Evolutionary conservation across 1,140 invertebrate genomes (phyloP), one percentile per base, ranked within the genome.

Genomic region (Hycleus phaleratus): DNA sequence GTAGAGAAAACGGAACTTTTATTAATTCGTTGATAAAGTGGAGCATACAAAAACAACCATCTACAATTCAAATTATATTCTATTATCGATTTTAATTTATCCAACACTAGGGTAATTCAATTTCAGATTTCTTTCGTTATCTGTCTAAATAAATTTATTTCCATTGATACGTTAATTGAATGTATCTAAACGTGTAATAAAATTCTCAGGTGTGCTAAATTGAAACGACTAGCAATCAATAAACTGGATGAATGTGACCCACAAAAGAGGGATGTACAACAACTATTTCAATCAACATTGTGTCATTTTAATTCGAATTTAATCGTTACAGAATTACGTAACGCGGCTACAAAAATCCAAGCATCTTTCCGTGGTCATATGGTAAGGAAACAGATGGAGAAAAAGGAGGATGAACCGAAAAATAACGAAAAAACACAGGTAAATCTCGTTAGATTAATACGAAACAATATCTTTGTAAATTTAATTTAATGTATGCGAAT

Each of bases 301-400:
- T 49, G n/a, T 38, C 2, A 26, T 46, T 10, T 18, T 54, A 32
- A 5, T 32, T 32, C 18, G 18, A 18, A 18, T 32, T 32, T 4
- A 5, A 32, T 73, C 66, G 9, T 75, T 75, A 4, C 78, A 91
- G 92, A 95, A 66, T 78, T 95, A 58, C 88, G 87, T 73, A 77
- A 90, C 70, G 93, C 93, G 8, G 93, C 92, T 25, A 86, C 86
- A 38, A 95, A 93, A 79, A 95, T 95, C 68, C 93, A 96, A 75
- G 90, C 91, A 2, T 90, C 91, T 43, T 95, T 95, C 79, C 82
- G 91, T 61, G 91, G 92, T 46, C 91, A 94, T 76, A 87, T 93
- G 81, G 84, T 86, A 43, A 83, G 90, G 71, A 93, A 92, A 70
- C 79, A 84, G 62, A 81, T 84, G 38, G 73, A 73, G 50, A 75